Base-by-base conservation (phyloP, 2,113 vertebrate species). In the Plotosus lineatus region DNA sequence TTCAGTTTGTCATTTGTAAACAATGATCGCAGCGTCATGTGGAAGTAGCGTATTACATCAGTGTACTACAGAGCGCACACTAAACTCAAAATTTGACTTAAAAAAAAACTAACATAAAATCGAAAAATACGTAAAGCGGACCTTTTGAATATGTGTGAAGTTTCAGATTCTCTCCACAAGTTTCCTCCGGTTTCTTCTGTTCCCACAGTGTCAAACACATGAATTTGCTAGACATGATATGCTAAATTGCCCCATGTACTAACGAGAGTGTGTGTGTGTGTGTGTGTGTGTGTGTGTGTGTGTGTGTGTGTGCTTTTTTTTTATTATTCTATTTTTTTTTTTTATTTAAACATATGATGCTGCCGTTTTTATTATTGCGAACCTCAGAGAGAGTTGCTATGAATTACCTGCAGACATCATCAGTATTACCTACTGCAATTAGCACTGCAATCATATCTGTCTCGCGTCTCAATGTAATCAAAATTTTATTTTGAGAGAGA, bases 401-500 rank as follows among this genome's bases (percentile, higher is more conserved):
- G 14, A 36, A 63, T 36, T 36, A 8, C 31, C 3, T 63, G 31
- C 21, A 28, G 12, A 51, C 17, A 51, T 51, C 6, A 19, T 9
- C 23, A n/a, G 23, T 10, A 23, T n/a, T 3, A 55, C 4, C 3
- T 40, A 6, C 4, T 61, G 58, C 58, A 61, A 61, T 12, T 65
- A 10, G 33, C 17, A 21, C 0, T 65, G 61, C 31, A 38, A 17
- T 9, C 38, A 4, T 44, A 44, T 68, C 21, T 6, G 15, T 68
- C 23, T 40, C 19, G 31, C 38, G 2, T 2, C 38, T 69, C 28
- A 42, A 28, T 8, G 11, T 28, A n/a, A 21, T 53, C 9, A 40
- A 61, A 10, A 31, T 0, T 75, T 66, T 53, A n/a, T 36, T 40
- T 19, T 68, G n/a, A 56, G 17, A 15, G 28, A 80, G 84, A 80